Evolutionary conservation across 2,797 vertebrate species (phyloP), one percentile per base, ranked within the genome.

Genomic region (Trachurus trachurus): DNA sequence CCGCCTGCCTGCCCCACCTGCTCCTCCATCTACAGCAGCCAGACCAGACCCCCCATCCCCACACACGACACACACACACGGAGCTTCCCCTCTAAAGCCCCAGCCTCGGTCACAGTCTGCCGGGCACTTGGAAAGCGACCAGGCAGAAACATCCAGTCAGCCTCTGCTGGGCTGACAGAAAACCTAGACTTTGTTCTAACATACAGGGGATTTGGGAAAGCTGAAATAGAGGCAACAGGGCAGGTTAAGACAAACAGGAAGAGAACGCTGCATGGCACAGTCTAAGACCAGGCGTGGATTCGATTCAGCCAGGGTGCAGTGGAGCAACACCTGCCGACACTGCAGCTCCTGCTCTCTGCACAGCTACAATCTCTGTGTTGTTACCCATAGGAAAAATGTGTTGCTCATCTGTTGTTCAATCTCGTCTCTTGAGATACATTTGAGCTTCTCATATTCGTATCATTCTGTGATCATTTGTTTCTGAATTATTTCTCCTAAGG

Each of bases 71-170:
- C 62, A 56, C 34, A 37, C 45, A 66, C 52, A 54, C 44, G 21
- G 5, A 63, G n/a, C 29, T 47, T 73, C 40, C 29, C 52, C 74
- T 78, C 52, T 60, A 47, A 29, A 69, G 75, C 70, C 40, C 0
- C 2, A 63, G 54, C 74, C 82, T 72, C 15, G 10, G 86, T 90
- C 85, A 88, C 90, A 93, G 86, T 88, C 87, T 87, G 80, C 74
- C 83, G 58, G 67, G 70, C 80, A 80, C 65, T 76, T 81, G 75
- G 74, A 81, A 78, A 82, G 74, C 60, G 37, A 71, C 61, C 81
- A 78, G 70, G 80, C 69, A 85, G 77, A 89, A 85, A 86, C 50
- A 56, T 52, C 59, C 61, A 39, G 22, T 54, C 66, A 59, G 64
- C 34, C 70, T 72, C 82, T 65, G 75, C 79, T 85, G 77, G 64